Evolutionary conservation across 1,140 invertebrate species (phyloP).

Genomic region (Lithobius niger): DNA sequence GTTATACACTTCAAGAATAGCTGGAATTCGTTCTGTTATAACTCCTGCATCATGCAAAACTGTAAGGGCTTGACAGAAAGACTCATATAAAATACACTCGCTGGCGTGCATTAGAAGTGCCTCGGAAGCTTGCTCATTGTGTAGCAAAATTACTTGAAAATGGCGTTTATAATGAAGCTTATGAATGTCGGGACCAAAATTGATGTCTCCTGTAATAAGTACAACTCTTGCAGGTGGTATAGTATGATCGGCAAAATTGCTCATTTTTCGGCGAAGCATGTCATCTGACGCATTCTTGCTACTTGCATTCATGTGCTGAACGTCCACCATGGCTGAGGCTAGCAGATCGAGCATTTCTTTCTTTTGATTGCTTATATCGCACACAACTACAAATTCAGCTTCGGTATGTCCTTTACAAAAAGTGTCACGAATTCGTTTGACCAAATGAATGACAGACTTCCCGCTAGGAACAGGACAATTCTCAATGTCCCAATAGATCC

Average conservation of each 20-base stretch:
- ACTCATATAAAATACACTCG: conserved; percentile 9
- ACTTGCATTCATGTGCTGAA: conserved; percentile 14
- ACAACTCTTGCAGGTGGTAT: conserved; percentile 7
- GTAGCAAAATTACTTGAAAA: conserved; percentile 13
- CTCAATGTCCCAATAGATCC: conserved; percentile 20
- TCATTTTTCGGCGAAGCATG: conserved; percentile 14
- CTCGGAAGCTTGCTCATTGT: conserved; percentile 9
- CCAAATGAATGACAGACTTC: conserved; percentile 15
- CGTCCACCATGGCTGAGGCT: too few relatives aligned
- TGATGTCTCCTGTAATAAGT: conserved; percentile 18
- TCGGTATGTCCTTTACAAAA: conserved; percentile 14
- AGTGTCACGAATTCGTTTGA: conserved; percentile 12
- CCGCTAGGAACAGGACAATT: conserved; percentile 16
- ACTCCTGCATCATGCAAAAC: not conserved
- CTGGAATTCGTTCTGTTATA: not conserved
- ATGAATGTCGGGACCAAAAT: conserved; percentile 16
- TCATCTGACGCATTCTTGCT: conserved; percentile 20
- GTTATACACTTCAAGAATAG: conserved; percentile 10
- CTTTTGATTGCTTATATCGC: conserved; percentile 13
- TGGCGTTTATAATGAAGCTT: conserved; percentile 12
- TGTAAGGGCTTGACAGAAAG: conserved; percentile 13
- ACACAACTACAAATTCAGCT: conserved; percentile 16
- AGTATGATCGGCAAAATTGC: conserved; percentile 13
- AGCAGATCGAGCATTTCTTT: too few relatives aligned
- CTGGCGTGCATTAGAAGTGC: conserved; percentile 9